Conservation (phyloP, 2,113 vertebrate genomes). For the Xenopus borealis region DNA sequence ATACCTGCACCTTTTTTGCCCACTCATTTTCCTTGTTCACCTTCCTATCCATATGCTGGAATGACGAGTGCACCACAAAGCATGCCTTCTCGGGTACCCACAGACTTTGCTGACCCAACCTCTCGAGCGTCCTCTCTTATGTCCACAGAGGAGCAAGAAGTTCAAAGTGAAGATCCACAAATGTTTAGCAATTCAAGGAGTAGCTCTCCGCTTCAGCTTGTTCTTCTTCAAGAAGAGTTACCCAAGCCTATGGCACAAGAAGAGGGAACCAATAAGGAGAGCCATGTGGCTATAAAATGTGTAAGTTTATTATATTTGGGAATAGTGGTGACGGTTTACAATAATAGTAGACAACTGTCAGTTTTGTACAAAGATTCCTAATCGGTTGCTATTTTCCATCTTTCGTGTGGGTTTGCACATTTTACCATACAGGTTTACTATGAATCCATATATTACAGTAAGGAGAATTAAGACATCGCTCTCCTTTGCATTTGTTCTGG, state of each 20-base stretch:
- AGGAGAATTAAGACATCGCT: no score
- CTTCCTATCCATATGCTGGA: slow-evolving; percentile 34
- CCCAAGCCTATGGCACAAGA: slow-evolving; percentile 61
- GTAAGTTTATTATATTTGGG: slow-evolving; percentile 50
- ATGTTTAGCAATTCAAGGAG: slow-evolving; percentile 70
- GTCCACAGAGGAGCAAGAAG: slow-evolving; percentile 46
- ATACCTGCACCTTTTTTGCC: slow-evolving; percentile 48
- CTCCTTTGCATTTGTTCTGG: no score
- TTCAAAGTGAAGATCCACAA: slow-evolving; percentile 37
- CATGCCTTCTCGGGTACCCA: slow-evolving; percentile 21
- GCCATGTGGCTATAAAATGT: slow-evolving; percentile 21
- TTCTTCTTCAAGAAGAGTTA: slow-evolving; percentile 78
- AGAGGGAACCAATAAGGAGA: slow-evolving; percentile 35
- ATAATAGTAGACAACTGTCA: no score
- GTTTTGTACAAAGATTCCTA: no score
- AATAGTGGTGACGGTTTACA: no score
- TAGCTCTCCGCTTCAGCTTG: slow-evolving; percentile 81
- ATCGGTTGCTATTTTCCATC: no score
- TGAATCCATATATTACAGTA: no score
- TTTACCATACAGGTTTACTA: no score
- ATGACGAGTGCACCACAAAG: background rate
- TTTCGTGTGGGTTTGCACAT: no score
- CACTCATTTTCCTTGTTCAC: slow-evolving; percentile 46
- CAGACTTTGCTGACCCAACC: slow-evolving; percentile 25
- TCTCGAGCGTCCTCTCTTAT: slow-evolving; percentile 35